Evolutionary conservation across 2,113 vertebrate species (phyloP), one percentile per base, ranked within the genome.

Genomic region (Chloroceryle aenea): DNA sequence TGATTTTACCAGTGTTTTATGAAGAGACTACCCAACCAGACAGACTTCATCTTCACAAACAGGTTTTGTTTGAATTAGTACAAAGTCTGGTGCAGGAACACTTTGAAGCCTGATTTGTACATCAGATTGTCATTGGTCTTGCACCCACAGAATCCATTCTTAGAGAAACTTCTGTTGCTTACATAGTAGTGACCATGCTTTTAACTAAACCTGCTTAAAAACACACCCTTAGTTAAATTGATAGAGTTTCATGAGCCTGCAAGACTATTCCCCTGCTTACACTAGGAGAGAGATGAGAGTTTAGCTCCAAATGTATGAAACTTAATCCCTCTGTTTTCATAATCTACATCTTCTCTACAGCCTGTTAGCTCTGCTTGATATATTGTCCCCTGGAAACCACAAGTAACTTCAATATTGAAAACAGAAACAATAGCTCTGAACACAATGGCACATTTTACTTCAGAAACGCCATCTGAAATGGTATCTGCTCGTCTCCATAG

Each of bases 341-440:
- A 88, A 92, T 90, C 92, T 93, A 89, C 93, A 93, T 95, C 88
- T 94, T 88, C 88, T 84, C 90, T 85, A 84, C 81, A 84, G 94
- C 80, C 83, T 90, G 85, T 96, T 93, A 95, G 88, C 69, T 95
- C 92, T 75, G 72, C 89, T 89, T 96, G 91, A 95, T 83, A 92
- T 95, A 94, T 88, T 95, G 93, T 88, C 48, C 95, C 83, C 64
- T 83, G 71, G 93, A 97, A 96, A 96, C 86, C 85, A 83, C 22
- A 4, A 95, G 86, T 87, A 85, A 95, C 81, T 93, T 89, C 85
- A 93, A 96, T 95, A 96, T 68, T 95, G 90, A 88, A 97, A 97
- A 61, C 92, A 97, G 97, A 95, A 95, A 97, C 94, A 97, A 97
- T 90, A 95, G 85, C 66, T 94, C 73, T 0, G 0, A 96, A 95